Evolutionary conservation across 2,113 vertebrate species (phyloP).

Genomic region (Aptenodytes forsteri): DNA sequence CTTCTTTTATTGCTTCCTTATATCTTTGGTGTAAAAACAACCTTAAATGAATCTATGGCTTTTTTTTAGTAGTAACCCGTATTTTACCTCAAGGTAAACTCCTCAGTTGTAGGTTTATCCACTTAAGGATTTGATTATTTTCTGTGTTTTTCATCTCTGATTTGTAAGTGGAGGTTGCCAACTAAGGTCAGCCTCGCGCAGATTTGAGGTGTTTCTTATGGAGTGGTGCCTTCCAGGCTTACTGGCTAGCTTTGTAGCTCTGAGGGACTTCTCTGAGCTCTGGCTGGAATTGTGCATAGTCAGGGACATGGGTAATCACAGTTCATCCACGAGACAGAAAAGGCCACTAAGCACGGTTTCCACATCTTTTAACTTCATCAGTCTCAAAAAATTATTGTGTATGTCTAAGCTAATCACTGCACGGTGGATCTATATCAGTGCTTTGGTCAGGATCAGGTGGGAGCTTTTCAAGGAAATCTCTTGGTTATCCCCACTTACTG

Average conservation of each 20-base stretch:
- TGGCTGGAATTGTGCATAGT: background rate
- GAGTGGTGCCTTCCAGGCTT: background rate
- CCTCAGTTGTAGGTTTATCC: background rate
- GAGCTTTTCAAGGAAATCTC: background rate
- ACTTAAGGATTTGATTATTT: background rate
- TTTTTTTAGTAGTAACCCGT: background rate
- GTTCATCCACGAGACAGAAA: background rate
- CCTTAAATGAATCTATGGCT: background rate
- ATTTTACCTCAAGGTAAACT: background rate
- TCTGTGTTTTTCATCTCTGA: background rate
- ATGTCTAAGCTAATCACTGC: background rate
- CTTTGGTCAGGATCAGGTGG: background rate
- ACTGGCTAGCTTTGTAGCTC: background rate
- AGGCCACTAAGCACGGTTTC: background rate
- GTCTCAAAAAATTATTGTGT: background rate
- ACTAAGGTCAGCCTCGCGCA: background rate
- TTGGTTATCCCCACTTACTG: background rate
- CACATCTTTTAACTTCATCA: background rate
- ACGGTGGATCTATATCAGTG: rapidly evolving
- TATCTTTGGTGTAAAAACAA: background rate
- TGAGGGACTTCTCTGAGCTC: background rate
- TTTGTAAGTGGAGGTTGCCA: background rate
- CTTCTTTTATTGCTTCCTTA: background rate
- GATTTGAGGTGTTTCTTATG: background rate
- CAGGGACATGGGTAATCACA: background rate